phyloP scores from a whole-genome alignment of 2,797 vertebrate species.

The Coendou prehensilis region DNA sequence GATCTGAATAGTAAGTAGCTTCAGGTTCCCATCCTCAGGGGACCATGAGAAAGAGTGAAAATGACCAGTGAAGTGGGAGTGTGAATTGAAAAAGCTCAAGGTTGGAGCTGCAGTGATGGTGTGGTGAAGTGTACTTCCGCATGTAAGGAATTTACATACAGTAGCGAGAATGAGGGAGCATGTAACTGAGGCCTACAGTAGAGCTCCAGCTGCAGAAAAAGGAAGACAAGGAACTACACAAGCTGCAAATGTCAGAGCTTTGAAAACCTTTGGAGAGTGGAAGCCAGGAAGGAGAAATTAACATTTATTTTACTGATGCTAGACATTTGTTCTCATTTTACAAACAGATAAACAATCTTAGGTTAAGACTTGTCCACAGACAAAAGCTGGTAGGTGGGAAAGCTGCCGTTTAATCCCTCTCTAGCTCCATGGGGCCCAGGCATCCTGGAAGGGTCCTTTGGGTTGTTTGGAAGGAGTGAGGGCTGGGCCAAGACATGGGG shows the following conservation, averaged over 20 bases:
- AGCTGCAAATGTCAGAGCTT: not conserved
- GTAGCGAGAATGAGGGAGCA: not conserved
- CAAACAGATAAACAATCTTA: not conserved
- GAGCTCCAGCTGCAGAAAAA: not conserved
- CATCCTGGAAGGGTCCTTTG: too few relatives aligned
- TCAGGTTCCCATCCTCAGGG: not conserved
- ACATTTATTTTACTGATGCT: not conserved
- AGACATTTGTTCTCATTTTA: not conserved
- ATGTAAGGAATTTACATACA: not conserved
- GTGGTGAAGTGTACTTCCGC: accelerated
- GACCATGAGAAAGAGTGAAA: not conserved
- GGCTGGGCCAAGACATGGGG: not conserved
- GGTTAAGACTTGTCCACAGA: not conserved
- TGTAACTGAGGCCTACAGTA: accelerated
- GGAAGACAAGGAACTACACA: not conserved
- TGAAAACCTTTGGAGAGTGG: not conserved
- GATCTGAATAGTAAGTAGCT: not conserved
- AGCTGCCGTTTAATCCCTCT: not conserved
- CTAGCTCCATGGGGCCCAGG: not conserved
- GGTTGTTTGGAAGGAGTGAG: not conserved
- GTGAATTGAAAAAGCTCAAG: not conserved
- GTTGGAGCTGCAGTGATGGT: not conserved
- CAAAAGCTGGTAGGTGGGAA: not conserved
- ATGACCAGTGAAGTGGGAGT: not conserved
- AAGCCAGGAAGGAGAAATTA: not conserved